Evolutionary conservation across 1,140 invertebrate species (phyloP).

Genomic region (Caenorhabditis inopinata): DNA sequence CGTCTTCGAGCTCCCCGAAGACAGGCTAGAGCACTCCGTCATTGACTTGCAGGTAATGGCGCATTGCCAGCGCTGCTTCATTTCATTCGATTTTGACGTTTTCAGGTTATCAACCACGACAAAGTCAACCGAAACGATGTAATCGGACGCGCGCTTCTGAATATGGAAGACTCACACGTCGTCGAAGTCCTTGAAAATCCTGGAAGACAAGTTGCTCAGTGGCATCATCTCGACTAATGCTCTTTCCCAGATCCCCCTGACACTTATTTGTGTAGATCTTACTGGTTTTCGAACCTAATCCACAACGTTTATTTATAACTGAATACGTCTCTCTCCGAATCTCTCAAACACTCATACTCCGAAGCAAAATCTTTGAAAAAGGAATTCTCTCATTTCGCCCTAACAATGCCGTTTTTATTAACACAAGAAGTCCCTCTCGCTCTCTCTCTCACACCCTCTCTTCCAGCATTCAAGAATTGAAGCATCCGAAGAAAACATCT

Average conservation of each 20-base stretch:
- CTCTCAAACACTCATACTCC: neutral
- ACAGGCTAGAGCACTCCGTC: conserved; percentile 36
- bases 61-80: too few relatives aligned
- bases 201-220: conserved; percentile 44
- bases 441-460: neutral
- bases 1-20: conserved; percentile 71
- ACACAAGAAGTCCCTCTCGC: neutral
- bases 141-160: conserved; percentile 40
- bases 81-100: too few relatives aligned
- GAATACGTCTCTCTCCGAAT: neutral
- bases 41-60: conserved; percentile 41
- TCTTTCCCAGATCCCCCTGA: neutral
- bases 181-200: conserved; percentile 38
- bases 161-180: conserved; percentile 41
- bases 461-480: too few relatives aligned
- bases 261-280: neutral
- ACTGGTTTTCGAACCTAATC: conserved; percentile 23
- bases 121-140: conserved; percentile 33
- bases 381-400: too few relatives aligned
- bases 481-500: too few relatives aligned
- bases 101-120: conserved; percentile 44
- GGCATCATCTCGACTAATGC: conserved; percentile 41
- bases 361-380: too few relatives aligned
- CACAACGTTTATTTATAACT: neutral
- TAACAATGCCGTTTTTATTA: neutral